These are phyloP conservation scores for Kuschelorhynchus macadamiae DNA, from an alignment of 2,888 invertebrate species.

Conservation along the genomic window DNA sequence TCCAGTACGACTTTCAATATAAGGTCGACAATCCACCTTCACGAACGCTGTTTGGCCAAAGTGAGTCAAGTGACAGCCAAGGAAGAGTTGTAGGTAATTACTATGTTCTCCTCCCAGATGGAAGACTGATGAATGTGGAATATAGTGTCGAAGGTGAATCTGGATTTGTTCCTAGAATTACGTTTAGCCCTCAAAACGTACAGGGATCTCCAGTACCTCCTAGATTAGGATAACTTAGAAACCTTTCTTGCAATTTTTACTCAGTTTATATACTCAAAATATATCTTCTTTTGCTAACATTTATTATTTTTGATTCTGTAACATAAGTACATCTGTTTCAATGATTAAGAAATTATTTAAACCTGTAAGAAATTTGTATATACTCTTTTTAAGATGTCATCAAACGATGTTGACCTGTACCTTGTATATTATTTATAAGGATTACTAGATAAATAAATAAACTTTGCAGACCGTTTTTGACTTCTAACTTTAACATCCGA, in stretches of 20 bases:
- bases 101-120: conserved; percentile 78
- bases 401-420: too few relatives aligned
- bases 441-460: too few relatives aligned
- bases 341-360: too few relatives aligned
- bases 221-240: conserved; percentile 27
- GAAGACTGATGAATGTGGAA: conserved; percentile 80
- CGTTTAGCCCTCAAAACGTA: conserved; percentile 67
- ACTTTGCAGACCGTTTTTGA: too few relatives aligned
- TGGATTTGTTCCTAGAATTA: conserved; percentile 80
- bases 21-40: conserved; percentile 81
- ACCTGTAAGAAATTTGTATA: too few relatives aligned
- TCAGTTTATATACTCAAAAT: too few relatives aligned
- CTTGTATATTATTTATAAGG: too few relatives aligned
- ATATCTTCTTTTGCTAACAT: neutral
- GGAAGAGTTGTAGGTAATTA: conserved; percentile 78
- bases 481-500: too few relatives aligned
- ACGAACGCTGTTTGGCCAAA: conserved; percentile 78
- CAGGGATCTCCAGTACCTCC: conserved; percentile 28
- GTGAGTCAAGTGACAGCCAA: conserved; percentile 76
- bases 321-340: too few relatives aligned
- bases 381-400: too few relatives aligned
- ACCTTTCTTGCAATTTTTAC: too few relatives aligned
- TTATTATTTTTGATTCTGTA: too few relatives aligned
- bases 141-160: conserved; percentile 80
- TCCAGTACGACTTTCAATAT: conserved; percentile 81